Base-by-base conservation (phyloP, 2,113 vertebrate species). In the Aspidoscelis tigris region DNA sequence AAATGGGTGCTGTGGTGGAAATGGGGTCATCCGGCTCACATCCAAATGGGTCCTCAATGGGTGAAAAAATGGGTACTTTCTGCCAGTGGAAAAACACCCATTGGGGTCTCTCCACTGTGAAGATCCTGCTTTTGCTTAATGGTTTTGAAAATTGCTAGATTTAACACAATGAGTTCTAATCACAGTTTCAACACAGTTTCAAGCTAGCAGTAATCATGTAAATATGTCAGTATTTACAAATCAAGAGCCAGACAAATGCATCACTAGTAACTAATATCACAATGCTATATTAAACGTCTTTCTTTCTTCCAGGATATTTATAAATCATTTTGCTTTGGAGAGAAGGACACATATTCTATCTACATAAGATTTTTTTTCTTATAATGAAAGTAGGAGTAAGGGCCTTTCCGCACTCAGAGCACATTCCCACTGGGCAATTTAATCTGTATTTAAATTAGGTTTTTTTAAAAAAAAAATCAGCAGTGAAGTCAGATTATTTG, bases 181-280 rank as follows among this genome's bases (percentile, higher is more conserved):
- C 87, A 89, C 0, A 12, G 83, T 88, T 77, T 88, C 58, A 11
- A 93, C 82, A 88, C 89, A 85, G 20, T 68, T 86, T 94, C 87
- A 88, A 92, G 82, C 74, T 86, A 93, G 85, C 65, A 94, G 92
- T 76, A 90, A 90, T 92, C 90, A 94, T 90, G 80, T 84, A 94
- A 92, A 93, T 85, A 89, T 90, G 61, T 86, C 94, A 94, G 92
- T 92, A 88, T 94, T 96, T 94, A 91, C 81, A 95, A 90, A 92
- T 94, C 84, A 90, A 68, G 77, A 93, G 78, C 76, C 88, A 94
- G 90, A 90, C 90, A 91, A 88, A 83, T 68, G 89, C 89, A 89
- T 79, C 53, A 88, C 74, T 87, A 33, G 86, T 93, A 85, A 89
- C 70, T 84, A 93, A 89, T 91, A 92, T 2, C 86, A 78, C 66